Conservation (phyloP, 2,113 vertebrate species). For the Oceanites oceanicus region DNA sequence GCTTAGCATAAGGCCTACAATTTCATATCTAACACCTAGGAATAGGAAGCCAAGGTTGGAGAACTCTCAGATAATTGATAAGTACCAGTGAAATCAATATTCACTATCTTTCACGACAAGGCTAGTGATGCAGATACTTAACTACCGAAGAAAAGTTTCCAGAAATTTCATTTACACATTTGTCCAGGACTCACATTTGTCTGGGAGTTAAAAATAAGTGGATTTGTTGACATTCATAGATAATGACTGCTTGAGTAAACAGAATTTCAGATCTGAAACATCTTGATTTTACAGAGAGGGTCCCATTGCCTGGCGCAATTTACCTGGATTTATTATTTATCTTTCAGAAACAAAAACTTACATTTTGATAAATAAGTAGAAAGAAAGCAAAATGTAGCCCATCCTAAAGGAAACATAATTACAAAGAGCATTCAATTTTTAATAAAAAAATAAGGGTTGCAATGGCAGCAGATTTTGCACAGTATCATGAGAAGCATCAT, state of each 20-base stretch:
- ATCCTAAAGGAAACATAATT: neutral
- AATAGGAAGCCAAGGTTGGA: neutral
- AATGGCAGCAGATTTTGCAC: neutral
- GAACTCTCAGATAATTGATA: neutral
- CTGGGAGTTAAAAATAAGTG: neutral
- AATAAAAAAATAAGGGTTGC: neutral
- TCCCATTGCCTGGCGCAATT: neutral
- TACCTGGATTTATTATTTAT: neutral
- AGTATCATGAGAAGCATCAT: neutral
- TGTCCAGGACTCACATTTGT: neutral
- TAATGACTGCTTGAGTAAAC: neutral
- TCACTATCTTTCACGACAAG: rapidly evolving
- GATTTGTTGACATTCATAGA: neutral
- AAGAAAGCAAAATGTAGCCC: neutral
- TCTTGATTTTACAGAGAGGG: neutral
- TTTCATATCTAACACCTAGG: neutral
- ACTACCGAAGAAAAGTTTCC: neutral
- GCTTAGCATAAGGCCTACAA: neutral
- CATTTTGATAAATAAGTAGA: neutral
- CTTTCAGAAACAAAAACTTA: neutral
- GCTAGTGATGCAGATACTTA: neutral
- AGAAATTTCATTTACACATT: neutral
- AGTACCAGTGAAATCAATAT: neutral
- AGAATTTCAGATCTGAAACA: neutral
- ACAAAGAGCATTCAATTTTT: neutral